Percentiles rank a stretch among this genome's conserved stretches.
Evolutionary conservation across 1,140 invertebrate genomes (phyloP).

Genomic region (Formica exsecta): DNA sequence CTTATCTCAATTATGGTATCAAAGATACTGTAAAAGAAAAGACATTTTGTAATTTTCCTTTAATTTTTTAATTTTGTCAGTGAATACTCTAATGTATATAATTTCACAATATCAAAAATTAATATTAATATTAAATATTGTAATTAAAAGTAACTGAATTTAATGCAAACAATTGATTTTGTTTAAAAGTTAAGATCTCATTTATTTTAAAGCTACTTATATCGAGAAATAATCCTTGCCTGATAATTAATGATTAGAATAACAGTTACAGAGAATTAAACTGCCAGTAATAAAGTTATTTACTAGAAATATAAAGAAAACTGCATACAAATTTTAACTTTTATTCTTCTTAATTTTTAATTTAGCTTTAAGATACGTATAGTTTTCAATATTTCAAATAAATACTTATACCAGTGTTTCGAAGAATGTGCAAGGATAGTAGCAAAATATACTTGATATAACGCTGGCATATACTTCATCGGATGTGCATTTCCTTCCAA

Average conservation of each 20-base stretch:
- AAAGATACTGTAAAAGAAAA: too few species aligned
- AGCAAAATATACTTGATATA: neutral
- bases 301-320: neutral
- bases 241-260: neutral
- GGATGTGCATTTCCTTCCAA: conserved; percentile 21
- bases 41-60: too few species aligned
- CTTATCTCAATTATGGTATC: too few species aligned
- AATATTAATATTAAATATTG: neutral
- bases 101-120: neutral
- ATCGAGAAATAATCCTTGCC: neutral
- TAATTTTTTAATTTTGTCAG: too few species aligned
- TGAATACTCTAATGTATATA: too few species aligned
- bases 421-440: neutral
- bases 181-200: neutral
- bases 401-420: neutral
- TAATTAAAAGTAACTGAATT: neutral
- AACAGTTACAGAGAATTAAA: neutral
- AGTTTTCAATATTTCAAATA: neutral
- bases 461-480: conserved; percentile 19
- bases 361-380: neutral
- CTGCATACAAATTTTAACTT: neutral
- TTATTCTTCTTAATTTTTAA: neutral
- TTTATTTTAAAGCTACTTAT: conserved; percentile 2
- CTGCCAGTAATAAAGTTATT: neutral
- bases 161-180: neutral